Evolutionary conservation across 1,140 invertebrate species (phyloP).

Genomic region (Nasonia giraulti): DNA sequence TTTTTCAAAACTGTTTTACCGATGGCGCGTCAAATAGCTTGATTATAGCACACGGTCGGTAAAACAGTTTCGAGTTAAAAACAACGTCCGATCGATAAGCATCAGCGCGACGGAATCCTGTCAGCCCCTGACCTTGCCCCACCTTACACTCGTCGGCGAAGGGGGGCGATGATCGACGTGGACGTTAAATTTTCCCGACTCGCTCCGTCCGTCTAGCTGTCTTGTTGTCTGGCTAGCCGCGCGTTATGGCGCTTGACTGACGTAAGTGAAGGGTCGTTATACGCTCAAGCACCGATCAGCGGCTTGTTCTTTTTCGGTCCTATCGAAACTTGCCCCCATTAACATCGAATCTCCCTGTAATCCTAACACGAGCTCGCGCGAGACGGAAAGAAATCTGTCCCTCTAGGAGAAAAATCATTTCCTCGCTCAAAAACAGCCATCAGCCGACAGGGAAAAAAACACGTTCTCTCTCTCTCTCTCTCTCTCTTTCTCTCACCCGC

Average conservation of each 20-base stretch:
- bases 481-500: neutral
- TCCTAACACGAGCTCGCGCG: neutral
- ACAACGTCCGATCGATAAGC: neutral
- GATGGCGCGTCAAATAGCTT: no score
- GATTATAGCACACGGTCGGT: no score
- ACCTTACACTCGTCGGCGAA: neutral
- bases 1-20: no score
- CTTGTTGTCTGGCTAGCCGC: no score
- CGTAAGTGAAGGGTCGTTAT: neutral
- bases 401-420: slow-evolving; percentile 1
- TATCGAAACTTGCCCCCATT: no score
- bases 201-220: neutral
- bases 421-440: neutral
- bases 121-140: slow-evolving; percentile 17
- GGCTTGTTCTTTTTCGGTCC: neutral
- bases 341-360: neutral
- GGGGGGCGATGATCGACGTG: neutral
- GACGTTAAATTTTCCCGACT: neutral
- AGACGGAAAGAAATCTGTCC: neutral
- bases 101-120: neutral
- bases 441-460: neutral
- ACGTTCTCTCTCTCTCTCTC: neutral
- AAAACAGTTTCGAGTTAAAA: no score
- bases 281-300: neutral
- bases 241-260: neutral